Percentiles rank a stretch among this genome's conserved stretches.
phyloP scores from a whole-genome alignment of 1,140 invertebrate genomes.

The Adelges cooleyi region DNA sequence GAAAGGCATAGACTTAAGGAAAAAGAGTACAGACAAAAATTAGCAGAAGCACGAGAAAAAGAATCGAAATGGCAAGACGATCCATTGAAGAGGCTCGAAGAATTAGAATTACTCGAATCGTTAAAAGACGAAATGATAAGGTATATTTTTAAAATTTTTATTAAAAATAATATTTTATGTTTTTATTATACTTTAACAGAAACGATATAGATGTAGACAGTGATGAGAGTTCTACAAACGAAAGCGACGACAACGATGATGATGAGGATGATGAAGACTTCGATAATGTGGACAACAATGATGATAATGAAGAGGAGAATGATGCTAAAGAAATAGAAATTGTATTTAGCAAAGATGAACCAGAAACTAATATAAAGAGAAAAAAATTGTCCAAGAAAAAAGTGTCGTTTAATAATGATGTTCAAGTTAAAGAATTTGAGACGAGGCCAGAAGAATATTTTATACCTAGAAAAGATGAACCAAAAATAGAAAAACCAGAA shows the following conservation, averaged over 20 bases:
- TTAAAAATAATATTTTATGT: slow-evolving; percentile 34
- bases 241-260: background rate
- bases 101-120: no score
- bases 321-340: slow-evolving; percentile 15
- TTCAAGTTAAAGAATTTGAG: slow-evolving; percentile 20
- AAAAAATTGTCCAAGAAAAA: background rate
- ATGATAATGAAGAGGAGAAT: background rate
- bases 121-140: no score
- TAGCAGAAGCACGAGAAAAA: slow-evolving; percentile 40
- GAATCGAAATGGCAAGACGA: no score
- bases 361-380: background rate
- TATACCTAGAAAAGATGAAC: slow-evolving; percentile 7
- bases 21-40: slow-evolving; percentile 40
- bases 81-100: no score
- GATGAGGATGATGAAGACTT: background rate
- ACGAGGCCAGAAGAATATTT: slow-evolving; percentile 10
- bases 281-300: background rate
- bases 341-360: slow-evolving; percentile 6
- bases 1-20: slow-evolving; percentile 43
- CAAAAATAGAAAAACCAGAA: background rate
- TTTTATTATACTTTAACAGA: slow-evolving; percentile 37
- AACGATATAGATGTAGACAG: background rate
- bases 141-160: no score
- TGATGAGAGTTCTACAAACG: background rate
- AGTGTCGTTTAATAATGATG: slow-evolving; percentile 17